Evolutionary conservation across 1,140 invertebrate species (phyloP), one percentile per base, ranked within the genome.

Genomic region (Coelopa frigida): DNA sequence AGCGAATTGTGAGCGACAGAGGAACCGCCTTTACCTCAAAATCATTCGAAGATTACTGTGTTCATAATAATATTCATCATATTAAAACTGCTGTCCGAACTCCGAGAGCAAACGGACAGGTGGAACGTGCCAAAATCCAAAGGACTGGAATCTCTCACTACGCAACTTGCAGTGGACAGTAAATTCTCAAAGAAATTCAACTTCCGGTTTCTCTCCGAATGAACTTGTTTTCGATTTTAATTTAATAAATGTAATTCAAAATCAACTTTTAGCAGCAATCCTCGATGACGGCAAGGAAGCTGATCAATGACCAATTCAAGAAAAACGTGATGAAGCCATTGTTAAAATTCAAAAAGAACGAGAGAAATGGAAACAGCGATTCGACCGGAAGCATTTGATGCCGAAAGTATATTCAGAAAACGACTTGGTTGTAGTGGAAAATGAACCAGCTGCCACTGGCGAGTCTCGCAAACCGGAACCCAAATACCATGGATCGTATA

Each of bases 171-270:
- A 62, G 48, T 54, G 50, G 46, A 50, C 53, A 1, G 17, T 61
- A 12, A 61, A 61, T 43, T 58, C 59, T 26, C 48, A 58, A 10
- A n/a, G 45, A 22, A 43, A 53, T 42, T 44, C 50, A 11, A 49
- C 48, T 2, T 60, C 52, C 8, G 50, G 50, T 11, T 37, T 54
- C 32, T 53, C 48, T 27, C 55, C 61, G 5, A 49, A 42, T 17
- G 46, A 50, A 20, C 33, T 62, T 5, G 43, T 62, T 1, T 59
- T 58, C 20, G 36, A 43, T 15, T 43, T 48, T 33, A 48, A 47
- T 18, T 4, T 43, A 11, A n/a, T 29, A 4, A 31, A 47, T 11
- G 35, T 49, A 2, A 29, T 39, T 7, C 17, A 31, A 23, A 42
- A 48, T 24, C 26, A 45, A 15, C 18, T 49, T 14, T 45, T 46